Evolutionary conservation across 2,888 invertebrate species (phyloP).

Genomic region (Cinara cedri): DNA sequence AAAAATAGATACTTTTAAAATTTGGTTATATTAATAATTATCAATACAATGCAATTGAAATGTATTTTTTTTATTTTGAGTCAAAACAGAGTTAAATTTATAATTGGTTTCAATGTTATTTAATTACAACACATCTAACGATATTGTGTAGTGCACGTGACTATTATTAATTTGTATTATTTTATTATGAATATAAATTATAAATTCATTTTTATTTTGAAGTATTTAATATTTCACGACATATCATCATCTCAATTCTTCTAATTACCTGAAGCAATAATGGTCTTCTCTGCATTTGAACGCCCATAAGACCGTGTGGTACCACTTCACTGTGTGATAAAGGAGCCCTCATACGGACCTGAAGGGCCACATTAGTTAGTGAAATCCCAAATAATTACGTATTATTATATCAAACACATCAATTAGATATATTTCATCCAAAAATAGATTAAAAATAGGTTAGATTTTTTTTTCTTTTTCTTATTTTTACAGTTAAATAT

Average conservation of each 20-base stretch:
- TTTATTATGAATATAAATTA: slow-evolving; percentile 6
- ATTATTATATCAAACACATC: slow-evolving; percentile 34
- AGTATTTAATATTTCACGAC: slow-evolving; percentile 40
- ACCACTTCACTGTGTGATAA: slow-evolving; percentile 49
- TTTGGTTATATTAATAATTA: too few relatives aligned
- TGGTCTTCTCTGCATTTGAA: slow-evolving; percentile 68
- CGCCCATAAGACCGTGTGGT: slow-evolving; percentile 43
- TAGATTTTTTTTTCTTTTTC: neutral
- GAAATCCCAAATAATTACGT: slow-evolving; percentile 41
- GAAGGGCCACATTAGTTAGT: slow-evolving; percentile 55
- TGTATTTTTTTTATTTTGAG: slow-evolving; percentile 26
- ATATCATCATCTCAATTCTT: slow-evolving; percentile 47
- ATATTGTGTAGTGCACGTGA: slow-evolving; percentile 46
- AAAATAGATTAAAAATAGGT: neutral
- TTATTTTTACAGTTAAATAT: neutral
- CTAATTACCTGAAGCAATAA: slow-evolving; percentile 78
- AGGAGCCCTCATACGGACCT: slow-evolving; percentile 49
- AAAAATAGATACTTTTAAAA: too few relatives aligned
- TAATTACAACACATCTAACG: slow-evolving; percentile 34
- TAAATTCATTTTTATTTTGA: slow-evolving; percentile 29
- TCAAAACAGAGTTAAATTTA: slow-evolving; percentile 47
- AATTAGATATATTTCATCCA: slow-evolving; percentile 28
- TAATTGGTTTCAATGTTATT: slow-evolving; percentile 20
- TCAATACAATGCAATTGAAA: too few relatives aligned
- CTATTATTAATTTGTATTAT: slow-evolving; percentile 3